These are phyloP conservation scores for Drosophila ercepeae DNA, from an alignment of 1,140 invertebrate genomes.

Conservation along the genomic window DNA sequence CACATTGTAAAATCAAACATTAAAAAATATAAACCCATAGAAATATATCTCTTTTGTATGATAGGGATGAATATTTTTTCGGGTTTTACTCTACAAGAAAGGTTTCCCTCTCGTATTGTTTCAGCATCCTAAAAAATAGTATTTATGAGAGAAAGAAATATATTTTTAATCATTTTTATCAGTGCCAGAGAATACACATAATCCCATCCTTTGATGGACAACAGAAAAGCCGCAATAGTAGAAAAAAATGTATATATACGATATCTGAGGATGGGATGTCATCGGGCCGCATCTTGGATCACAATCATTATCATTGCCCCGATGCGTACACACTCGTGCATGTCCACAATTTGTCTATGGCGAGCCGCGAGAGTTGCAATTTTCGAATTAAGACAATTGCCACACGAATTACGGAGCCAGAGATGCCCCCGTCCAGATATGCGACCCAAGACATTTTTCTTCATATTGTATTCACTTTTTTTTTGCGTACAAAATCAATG, in stretches of 20 bases:
- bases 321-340: constrained; percentile 64
- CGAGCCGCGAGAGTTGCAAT: constrained; percentile 63
- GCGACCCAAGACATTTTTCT: constrained; percentile 29
- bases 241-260: background rate
- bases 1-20: too few relatives aligned
- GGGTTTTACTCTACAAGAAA: too few relatives aligned
- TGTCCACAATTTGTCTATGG: constrained; percentile 66
- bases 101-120: too few relatives aligned
- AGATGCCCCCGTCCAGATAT: constrained; percentile 25
- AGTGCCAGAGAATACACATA: constrained; percentile 2
- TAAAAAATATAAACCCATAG: too few relatives aligned
- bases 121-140: too few relatives aligned
- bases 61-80: too few relatives aligned
- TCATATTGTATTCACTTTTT: background rate
- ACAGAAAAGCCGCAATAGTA: constrained; percentile 14
- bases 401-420: constrained; percentile 54
- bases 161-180: background rate
- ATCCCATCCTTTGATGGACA: constrained; percentile 19
- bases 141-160: too few relatives aligned
- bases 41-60: too few relatives aligned
- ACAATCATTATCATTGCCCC: constrained; percentile 54
- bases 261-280: constrained; percentile 4
- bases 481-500: constrained; percentile 68
- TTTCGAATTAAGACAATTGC: constrained; percentile 81
- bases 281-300: constrained; percentile 30